phyloP scores from a whole-genome alignment of 1,140 invertebrate genomes.

The Theocolax elegans region DNA sequence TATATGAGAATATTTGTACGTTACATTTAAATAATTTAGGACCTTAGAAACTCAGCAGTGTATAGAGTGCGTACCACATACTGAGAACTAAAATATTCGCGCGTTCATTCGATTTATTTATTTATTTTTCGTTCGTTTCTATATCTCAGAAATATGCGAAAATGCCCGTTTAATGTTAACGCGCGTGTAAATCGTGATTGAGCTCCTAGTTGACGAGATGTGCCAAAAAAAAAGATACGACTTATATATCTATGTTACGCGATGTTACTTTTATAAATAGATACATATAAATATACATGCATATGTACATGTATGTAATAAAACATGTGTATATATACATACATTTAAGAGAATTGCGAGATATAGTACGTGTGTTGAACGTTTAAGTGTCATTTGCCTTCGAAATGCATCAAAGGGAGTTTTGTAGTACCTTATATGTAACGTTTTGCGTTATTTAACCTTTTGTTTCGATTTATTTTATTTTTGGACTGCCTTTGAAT shows the following conservation, averaged over 20 bases:
- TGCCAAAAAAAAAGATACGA: slow-evolving; percentile 58
- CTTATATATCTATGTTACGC: slow-evolving; percentile 52
- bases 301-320: no score
- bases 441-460: no score
- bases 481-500: no score
- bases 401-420: slow-evolving; percentile 13
- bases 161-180: slow-evolving; percentile 36
- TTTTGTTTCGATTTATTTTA: no score
- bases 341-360: slow-evolving; percentile 31
- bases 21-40: slow-evolving; percentile 40
- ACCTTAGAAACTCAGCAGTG: slow-evolving; percentile 39
- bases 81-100: slow-evolving; percentile 13
- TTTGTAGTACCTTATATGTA: neutral
- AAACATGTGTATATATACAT: slow-evolving; percentile 37
- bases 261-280: slow-evolving; percentile 51
- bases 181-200: slow-evolving; percentile 40
- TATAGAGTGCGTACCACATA: slow-evolving; percentile 44
- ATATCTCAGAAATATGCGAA: slow-evolving; percentile 27
- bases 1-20: slow-evolving; percentile 49
- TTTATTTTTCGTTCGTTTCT: slow-evolving; percentile 34
- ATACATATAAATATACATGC: slow-evolving; percentile 39
- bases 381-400: slow-evolving; percentile 31
- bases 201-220: slow-evolving; percentile 52
- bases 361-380: slow-evolving; percentile 18
- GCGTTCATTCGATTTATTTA: slow-evolving; percentile 20